Evolutionary conservation across 2,113 vertebrate species (phyloP), one percentile per base, ranked within the genome.

Genomic region (Callopanchax toddi): DNA sequence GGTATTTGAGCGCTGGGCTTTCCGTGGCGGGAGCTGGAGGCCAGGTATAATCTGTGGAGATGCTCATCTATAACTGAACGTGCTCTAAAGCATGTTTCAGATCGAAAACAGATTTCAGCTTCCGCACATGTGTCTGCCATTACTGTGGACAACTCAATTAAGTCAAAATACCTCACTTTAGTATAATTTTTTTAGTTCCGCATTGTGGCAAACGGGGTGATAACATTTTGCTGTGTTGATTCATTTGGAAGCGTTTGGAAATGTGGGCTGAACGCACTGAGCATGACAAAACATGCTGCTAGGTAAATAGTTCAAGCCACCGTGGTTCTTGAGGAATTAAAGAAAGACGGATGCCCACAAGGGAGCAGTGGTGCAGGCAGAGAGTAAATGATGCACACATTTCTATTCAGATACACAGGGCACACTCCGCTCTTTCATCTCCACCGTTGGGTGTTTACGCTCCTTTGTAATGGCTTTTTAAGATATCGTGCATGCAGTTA

Each of bases 71-170:
- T 85, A 82, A 76, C 74, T 81, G 76, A 81, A 84, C 50, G 9
- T 70, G 76, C 50, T 72, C 65, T 71, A 64, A 82, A 79, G 82
- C 58, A 60, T 67, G 79, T 57, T 32, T 81, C 79, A 60, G 79
- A 79, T 84, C 80, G 78, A 84, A 87, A 90, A 75, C 74, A 86
- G 81, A 83, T 74, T 76, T 64, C 53, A 68, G 67, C 78, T 72
- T 76, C 62, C 78, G n/a, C n/a, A 84, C 76, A 87, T 76, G 74
- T 87, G 83, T 85, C 73, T 85, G 76, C 83, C 72, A 86, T 89
- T 88, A 86, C 66, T 63, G 74, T 46, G 65, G 67, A 73, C 78
- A 81, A 57, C 53, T 56, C 71, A 66, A 60, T 74, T 74, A 50
- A 55, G 71, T 78, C 66, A 68, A 71, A 79, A 82, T 79, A 61